Conservation (phyloP, 2,888 invertebrate genomes). For the Cheilosia vulpina region DNA sequence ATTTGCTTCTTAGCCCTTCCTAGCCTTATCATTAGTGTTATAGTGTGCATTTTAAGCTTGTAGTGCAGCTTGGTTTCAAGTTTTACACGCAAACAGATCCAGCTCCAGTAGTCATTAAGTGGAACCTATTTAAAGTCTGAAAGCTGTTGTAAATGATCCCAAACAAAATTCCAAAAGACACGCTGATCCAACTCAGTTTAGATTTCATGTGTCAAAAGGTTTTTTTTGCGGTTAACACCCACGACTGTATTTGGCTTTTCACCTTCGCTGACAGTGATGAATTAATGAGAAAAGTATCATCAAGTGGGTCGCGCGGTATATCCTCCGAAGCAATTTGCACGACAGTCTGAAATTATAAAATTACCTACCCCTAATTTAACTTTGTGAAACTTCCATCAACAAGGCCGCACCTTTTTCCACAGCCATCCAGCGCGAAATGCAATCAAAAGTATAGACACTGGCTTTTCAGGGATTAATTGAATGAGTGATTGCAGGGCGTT, state of each 20-base stretch:
- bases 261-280: not conserved
- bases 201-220: too few species aligned
- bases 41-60: too few species aligned
- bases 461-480: conserved; percentile 67
- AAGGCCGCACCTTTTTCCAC: not conserved
- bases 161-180: too few species aligned
- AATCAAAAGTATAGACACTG: conserved; percentile 55
- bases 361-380: conserved; percentile 2
- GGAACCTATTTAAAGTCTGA: too few species aligned
- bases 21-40: too few species aligned
- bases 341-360: conserved; percentile 12
- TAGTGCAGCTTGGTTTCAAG: too few species aligned
- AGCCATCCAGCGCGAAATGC: conserved; percentile 16
- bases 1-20: too few species aligned
- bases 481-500: conserved; percentile 67
- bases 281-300: not conserved
- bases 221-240: too few species aligned
- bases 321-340: not conserved
- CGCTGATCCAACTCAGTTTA: too few species aligned
- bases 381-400: not conserved
- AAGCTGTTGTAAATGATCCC: too few species aligned
- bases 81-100: too few species aligned
- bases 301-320: not conserved
- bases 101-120: too few species aligned
- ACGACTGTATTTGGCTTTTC: not conserved